Evolutionary conservation across 2,113 vertebrate genomes (phyloP).

Genomic region (Himantopus leucocephalus): DNA sequence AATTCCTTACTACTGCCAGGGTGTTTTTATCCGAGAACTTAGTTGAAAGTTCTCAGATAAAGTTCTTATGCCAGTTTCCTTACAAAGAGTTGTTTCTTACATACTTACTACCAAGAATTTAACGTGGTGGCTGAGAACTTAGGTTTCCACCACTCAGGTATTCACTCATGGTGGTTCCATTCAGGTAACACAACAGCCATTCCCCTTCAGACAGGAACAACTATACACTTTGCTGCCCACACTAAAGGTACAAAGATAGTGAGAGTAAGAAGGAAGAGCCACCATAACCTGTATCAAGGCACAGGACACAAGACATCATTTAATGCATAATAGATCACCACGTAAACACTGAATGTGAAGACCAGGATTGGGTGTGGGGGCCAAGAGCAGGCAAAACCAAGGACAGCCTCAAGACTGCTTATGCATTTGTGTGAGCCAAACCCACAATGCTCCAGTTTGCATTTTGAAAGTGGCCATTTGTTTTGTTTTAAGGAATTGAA

Average conservation of each 20-base stretch:
- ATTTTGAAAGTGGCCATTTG: neutral
- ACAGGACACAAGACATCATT: neutral
- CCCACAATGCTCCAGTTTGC: neutral
- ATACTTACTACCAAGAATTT: neutral
- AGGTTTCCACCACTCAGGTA: neutral
- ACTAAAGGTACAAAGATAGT: neutral
- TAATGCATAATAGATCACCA: neutral
- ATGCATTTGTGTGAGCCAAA: neutral
- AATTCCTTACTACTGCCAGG: neutral
- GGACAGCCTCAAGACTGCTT: neutral
- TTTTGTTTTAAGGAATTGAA: neutral
- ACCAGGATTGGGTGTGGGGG: rapidly evolving
- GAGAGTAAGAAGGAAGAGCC: neutral
- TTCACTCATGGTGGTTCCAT: neutral
- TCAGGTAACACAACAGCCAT: neutral
- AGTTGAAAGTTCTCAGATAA: neutral
- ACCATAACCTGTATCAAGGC: neutral
- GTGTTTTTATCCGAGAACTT: neutral
- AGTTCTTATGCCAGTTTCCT: neutral
- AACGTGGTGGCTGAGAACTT: neutral
- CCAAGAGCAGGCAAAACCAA: neutral
- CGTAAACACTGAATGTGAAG: rapidly evolving
- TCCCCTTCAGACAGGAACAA: neutral
- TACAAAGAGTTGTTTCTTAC: neutral
- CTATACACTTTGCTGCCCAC: neutral